Evolutionary conservation across 2,113 vertebrate genomes (phyloP).

Genomic region (Alligator sinensis): DNA sequence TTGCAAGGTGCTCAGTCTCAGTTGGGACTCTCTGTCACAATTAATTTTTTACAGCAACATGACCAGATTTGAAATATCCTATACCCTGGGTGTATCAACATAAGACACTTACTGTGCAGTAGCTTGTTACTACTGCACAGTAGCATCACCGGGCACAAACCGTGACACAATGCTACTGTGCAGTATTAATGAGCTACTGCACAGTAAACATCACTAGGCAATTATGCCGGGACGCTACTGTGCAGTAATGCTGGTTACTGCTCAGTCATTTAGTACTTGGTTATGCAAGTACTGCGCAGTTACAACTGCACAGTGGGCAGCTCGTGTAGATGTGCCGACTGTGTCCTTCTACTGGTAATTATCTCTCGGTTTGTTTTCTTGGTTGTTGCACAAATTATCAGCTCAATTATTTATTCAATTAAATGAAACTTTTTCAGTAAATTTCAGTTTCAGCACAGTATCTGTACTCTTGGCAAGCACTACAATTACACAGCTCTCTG

Average conservation of each 20-base stretch:
- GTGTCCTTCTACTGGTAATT: not conserved
- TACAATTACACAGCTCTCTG: not conserved
- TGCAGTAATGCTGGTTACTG: no score
- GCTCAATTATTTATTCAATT: not conserved
- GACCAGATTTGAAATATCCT: not conserved
- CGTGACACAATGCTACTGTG: no score
- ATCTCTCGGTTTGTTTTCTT: not conserved
- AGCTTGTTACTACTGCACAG: no score
- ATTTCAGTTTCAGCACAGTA: not conserved
- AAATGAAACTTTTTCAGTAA: not conserved
- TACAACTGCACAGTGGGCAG: no score
- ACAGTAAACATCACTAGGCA: no score
- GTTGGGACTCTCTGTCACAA: not conserved
- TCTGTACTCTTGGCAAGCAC: not conserved
- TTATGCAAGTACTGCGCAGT: no score
- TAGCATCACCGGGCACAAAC: no score
- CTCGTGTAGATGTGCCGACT: not conserved
- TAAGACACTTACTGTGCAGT: no score
- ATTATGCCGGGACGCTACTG: no score
- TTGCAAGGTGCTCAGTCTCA: not conserved
- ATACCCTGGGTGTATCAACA: no score
- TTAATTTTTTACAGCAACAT: not conserved
- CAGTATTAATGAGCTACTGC: no score
- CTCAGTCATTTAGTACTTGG: no score
- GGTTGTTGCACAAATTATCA: not conserved